These are phyloP conservation scores for Archips crataeganus DNA, from an alignment of 2,888 invertebrate species.

Conservation along the genomic window DNA sequence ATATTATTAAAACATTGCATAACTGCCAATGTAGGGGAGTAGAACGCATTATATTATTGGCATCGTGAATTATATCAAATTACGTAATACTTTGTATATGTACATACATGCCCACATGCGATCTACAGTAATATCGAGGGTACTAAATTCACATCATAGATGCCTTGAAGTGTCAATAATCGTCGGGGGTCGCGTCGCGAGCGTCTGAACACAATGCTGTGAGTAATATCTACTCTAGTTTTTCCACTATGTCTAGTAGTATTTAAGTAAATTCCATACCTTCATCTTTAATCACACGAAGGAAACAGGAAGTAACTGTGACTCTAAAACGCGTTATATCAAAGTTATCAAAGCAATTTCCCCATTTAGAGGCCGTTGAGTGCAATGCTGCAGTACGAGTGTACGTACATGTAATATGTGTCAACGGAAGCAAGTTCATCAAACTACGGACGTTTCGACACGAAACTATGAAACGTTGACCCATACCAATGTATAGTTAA, in stretches of 20 bases:
- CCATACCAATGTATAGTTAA: constrained; percentile 27
- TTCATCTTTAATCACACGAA: background rate
- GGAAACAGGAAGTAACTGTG: constrained; percentile 8
- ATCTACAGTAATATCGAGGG: constrained; percentile 40
- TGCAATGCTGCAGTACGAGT: constrained; percentile 30
- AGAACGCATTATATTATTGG: constrained; percentile 52
- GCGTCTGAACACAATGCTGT: background rate
- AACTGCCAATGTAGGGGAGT: constrained; percentile 62
- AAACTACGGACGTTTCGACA: constrained; percentile 57
- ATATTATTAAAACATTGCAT: constrained; percentile 55
- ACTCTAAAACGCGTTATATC: constrained; percentile 10
- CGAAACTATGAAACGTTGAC: constrained; percentile 49
- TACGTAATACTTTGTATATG: constrained; percentile 52
- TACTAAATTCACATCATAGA: constrained; percentile 38
- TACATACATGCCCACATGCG: background rate
- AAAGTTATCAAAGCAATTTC: constrained; percentile 34
- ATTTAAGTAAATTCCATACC: background rate
- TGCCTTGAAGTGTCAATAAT: constrained; percentile 36
- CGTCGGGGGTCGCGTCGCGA: background rate
- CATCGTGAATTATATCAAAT: constrained; percentile 53
- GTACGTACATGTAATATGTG: constrained; percentile 34
- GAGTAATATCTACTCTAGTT: background rate
- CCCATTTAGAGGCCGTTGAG: constrained; percentile 22
- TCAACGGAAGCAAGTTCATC: constrained; percentile 68
- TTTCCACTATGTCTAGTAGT: background rate